Evolutionary conservation across 1,140 invertebrate genomes (phyloP), one percentile per base, ranked within the genome.

Genomic region (Temnothorax curvispinosus): DNA sequence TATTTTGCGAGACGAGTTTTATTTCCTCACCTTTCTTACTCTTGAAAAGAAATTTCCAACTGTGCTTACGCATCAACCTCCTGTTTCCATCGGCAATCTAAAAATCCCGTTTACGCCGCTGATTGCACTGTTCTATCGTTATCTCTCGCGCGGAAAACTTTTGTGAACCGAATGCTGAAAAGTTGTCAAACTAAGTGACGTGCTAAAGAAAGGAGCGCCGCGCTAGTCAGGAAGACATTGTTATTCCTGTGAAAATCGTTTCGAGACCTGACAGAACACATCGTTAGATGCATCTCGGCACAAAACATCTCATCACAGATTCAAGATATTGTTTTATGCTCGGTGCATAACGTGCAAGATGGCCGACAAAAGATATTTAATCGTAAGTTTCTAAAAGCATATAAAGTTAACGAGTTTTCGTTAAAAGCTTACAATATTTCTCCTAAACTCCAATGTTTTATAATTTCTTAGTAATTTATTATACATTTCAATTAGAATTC

Each of bases 21-120:
- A 62, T 69, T 82, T 72, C 21, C 32, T 13, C 32, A 9, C 52
- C 65, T 38, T 44, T 18, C 41, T 50, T 65, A 44, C 56, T 52
- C 47, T 35, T 35, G 54, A 71, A 54, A 86, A 62, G 54, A 84
- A 75, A 75, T 75, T 84, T 75, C 44, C 80, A 75, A 84, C 69
- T 84, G 69, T 82, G 69, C 69, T 84, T 84, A 75, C 54, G 80
- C 80, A 74, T 74, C 80, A 84, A 60, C 80, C 69, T 84, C 13
- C 69, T 84, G 80, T 84, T 75, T 76, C 62, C 21, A 69, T 85
- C 60, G 82, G 32, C 74, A 78, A 78, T 85, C 74, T 77, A 78
- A 78, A 85, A 78, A 85, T 85, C 62, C 44, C 65, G 85, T 86
- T 81, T 54, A 35, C 77, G 56, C 67, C 21, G 38, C 67, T 87